phyloP scores from a whole-genome alignment of 2,888 invertebrate species.

The Augiades crinisus region DNA sequence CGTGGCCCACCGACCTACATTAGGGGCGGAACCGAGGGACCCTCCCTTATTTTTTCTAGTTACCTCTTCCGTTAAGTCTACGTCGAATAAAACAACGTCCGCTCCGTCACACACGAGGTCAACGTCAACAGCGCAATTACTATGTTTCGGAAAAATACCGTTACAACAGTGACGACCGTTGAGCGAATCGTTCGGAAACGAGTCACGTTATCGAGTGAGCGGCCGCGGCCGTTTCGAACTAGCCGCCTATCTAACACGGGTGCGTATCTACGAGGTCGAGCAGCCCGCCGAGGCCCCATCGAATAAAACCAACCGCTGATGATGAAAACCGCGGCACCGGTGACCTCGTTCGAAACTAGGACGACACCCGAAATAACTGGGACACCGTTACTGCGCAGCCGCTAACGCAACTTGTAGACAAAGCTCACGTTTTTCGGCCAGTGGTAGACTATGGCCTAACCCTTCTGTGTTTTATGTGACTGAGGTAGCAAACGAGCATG shows the following conservation, averaged over 20 bases:
- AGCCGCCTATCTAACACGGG: constrained; percentile 46
- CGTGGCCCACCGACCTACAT: constrained; percentile 7
- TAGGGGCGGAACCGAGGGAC: constrained; percentile 18
- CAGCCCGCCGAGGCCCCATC: constrained; percentile 71
- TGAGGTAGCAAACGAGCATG: no score
- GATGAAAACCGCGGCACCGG: constrained; percentile 69
- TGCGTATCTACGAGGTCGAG: constrained; percentile 54
- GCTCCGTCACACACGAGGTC: constrained; percentile 20
- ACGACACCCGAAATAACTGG: constrained; percentile 77
- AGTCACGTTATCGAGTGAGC: constrained; percentile 41
- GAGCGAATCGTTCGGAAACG: constrained; percentile 37
- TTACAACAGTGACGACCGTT: constrained; percentile 34
- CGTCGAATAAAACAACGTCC: constrained; percentile 2
- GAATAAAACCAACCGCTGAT: constrained; percentile 64
- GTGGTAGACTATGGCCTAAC: no score
- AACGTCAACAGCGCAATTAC: constrained; percentile 18
- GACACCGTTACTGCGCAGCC: constrained; percentile 73
- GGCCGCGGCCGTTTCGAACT: constrained; percentile 34
- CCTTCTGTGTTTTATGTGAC: no score
- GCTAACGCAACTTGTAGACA: constrained; percentile 62
- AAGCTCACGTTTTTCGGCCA: constrained; percentile 42
- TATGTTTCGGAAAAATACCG: constrained; percentile 33
- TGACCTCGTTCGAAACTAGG: constrained; percentile 74
- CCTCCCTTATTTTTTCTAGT: constrained; percentile 28
- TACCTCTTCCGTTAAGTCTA: constrained; percentile 13